phyloP scores from a whole-genome alignment of 2,888 invertebrate genomes.

The Germaria angustata region DNA sequence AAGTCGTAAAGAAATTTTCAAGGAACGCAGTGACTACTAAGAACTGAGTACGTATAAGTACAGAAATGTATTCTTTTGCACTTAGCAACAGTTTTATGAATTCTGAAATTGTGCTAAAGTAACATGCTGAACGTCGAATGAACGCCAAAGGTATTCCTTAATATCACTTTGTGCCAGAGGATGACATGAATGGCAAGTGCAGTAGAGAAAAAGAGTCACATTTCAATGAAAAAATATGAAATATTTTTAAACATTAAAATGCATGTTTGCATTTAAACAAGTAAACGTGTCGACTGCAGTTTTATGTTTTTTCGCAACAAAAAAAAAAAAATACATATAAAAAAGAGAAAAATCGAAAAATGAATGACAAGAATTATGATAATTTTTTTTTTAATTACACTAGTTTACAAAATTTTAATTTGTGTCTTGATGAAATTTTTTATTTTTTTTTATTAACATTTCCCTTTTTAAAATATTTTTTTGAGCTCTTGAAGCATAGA shows the following conservation, averaged over 20 bases:
- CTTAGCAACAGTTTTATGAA: conserved; percentile 41
- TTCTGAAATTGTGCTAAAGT: not conserved
- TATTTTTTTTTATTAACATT: no score
- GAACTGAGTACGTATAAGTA: not conserved
- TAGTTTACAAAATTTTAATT: not conserved
- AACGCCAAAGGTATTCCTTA: conserved; percentile 10
- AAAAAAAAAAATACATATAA: not conserved
- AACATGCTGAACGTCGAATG: not conserved
- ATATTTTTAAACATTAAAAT: conserved; percentile 45
- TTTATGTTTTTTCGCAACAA: conserved; percentile 3
- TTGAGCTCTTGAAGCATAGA: no score
- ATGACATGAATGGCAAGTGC: conserved; percentile 36
- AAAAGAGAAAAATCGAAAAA: conserved; percentile 8
- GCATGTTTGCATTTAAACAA: conserved; percentile 49
- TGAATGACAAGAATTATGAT: conserved; percentile 39
- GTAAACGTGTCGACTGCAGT: conserved; percentile 39
- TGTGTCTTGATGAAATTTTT: not conserved
- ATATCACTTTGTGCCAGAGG: not conserved
- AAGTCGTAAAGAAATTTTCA: conserved; percentile 22
- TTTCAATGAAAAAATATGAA: conserved; percentile 21
- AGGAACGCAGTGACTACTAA: not conserved
- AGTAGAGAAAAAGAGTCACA: not conserved
- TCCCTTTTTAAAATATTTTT: no score
- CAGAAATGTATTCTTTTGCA: not conserved
- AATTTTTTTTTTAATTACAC: not conserved